Evolutionary conservation across 2,888 invertebrate species (phyloP).

Genomic region (Oscheius sp.): DNA sequence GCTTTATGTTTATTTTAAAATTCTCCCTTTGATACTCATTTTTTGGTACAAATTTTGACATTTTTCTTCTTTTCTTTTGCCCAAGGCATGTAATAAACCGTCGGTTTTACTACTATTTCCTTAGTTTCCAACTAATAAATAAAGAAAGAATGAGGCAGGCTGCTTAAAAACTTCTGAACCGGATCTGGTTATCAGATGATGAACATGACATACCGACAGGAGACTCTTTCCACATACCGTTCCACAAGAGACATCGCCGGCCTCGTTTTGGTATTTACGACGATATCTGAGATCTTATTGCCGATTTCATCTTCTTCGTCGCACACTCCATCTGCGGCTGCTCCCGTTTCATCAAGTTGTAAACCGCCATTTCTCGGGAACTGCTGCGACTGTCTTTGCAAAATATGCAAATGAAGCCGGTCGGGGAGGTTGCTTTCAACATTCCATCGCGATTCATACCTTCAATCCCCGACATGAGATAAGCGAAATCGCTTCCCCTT

Average conservation of each 20-base stretch:
- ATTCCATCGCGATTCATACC: constrained; percentile 32
- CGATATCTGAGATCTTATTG: background rate
- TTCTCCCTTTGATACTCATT: constrained; percentile 19
- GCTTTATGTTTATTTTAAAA: background rate
- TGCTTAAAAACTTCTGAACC: no score
- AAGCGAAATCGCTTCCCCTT: constrained; percentile 34
- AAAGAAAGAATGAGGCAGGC: no score
- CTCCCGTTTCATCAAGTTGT: constrained; percentile 23
- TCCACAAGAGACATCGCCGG: no score
- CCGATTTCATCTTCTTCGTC: constrained; percentile 13
- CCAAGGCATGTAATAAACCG: constrained; percentile 9
- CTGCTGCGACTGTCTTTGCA: background rate
- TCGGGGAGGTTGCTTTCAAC: constrained; percentile 24
- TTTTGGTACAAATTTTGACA: background rate
- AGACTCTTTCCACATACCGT: no score
- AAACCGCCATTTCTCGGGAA: constrained; percentile 22
- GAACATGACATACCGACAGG: no score
- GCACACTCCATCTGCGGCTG: constrained; percentile 13
- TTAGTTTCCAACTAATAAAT: no score
- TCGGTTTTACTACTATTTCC: background rate
- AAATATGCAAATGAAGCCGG: constrained; percentile 35
- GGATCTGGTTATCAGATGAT: no score
- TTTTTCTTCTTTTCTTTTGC: background rate
- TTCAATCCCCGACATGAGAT: constrained; percentile 33
- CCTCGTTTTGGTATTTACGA: background rate